Conservation (phyloP, 2,797 vertebrate genomes). For the Xiphorhynchus erythropygius region DNA sequence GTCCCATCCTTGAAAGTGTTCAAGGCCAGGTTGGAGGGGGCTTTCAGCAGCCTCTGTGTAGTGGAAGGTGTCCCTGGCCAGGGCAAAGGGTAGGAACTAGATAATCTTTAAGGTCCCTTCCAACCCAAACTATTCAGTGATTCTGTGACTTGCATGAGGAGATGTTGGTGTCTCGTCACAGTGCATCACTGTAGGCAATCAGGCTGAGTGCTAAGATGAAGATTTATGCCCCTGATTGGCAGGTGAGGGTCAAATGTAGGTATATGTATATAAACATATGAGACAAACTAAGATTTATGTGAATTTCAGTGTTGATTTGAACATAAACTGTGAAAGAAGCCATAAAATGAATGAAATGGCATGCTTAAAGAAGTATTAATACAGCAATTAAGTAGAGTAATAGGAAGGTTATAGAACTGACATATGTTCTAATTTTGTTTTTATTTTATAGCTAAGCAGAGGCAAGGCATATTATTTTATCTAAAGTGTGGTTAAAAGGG, state of each 20-base stretch:
- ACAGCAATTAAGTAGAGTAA: neutral
- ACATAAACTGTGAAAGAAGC: neutral
- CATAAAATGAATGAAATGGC: neutral
- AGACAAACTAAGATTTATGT: neutral
- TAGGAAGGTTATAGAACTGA: neutral
- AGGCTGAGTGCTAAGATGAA: neutral
- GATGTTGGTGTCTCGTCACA: neutral
- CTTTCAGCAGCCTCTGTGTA: neutral
- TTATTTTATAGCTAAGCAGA: constrained; percentile 9
- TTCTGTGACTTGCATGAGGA: neutral
- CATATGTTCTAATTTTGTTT: neutral
- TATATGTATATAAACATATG: neutral
- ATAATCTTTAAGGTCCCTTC: neutral
- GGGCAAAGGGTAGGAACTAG: neutral
- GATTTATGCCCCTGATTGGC: neutral
- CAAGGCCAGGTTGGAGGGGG: neutral
- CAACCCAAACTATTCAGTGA: neutral
- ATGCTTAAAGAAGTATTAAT: neutral
- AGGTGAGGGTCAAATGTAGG: neutral
- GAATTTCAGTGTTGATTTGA: neutral
- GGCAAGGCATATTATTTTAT: neutral
- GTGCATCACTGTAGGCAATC: neutral
- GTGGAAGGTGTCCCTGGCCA: neutral
- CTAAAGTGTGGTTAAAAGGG: neutral
- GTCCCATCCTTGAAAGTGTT: neutral